These are phyloP conservation scores for Rotaria macrura DNA, from an alignment of 2,888 invertebrate genomes.

Conservation along the genomic window DNA sequence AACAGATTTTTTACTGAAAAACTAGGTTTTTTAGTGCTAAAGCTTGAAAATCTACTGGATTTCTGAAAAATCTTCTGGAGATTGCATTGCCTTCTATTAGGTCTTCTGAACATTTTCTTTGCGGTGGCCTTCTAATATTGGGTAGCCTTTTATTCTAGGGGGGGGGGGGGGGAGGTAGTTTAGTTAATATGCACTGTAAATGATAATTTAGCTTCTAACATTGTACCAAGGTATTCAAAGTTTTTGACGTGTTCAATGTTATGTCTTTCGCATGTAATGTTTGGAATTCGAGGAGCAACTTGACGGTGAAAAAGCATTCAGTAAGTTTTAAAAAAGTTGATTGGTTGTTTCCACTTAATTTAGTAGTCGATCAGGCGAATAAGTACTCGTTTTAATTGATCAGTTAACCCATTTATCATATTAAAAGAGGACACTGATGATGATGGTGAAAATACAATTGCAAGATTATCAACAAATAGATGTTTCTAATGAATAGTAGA, in stretches of 20 bases:
- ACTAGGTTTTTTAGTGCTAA: too few relatives aligned
- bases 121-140: too few relatives aligned
- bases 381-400: background rate
- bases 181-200: background rate
- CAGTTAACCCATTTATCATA: background rate
- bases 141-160: too few relatives aligned
- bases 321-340: background rate
- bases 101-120: too few relatives aligned
- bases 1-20: too few relatives aligned
- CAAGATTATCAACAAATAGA: background rate
- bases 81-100: too few relatives aligned
- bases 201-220: background rate
- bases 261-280: background rate
- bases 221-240: background rate
- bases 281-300: background rate
- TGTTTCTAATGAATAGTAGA: background rate
- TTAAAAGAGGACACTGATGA: background rate
- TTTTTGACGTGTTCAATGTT: background rate
- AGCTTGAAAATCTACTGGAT: too few relatives aligned
- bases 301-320: background rate
- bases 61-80: too few relatives aligned
- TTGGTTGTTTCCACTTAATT: background rate
- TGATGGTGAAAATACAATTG: background rate
- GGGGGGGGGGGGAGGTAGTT: too few relatives aligned
- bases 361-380: background rate